These are phyloP conservation scores for Phalangium opilio DNA, from an alignment of 2,888 invertebrate species.

Conservation along the genomic window DNA sequence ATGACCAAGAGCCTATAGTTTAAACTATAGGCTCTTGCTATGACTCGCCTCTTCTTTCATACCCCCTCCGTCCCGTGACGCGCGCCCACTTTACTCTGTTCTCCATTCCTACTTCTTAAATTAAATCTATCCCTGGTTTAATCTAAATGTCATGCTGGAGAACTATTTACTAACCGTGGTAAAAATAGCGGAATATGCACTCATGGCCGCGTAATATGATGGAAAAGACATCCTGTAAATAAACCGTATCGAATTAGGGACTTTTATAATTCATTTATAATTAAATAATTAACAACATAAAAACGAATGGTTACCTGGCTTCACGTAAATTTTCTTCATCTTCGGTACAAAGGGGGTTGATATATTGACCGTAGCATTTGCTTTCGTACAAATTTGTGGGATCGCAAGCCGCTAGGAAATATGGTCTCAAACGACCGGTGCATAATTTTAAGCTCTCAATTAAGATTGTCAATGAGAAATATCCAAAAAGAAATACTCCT, in stretches of 20 bases:
- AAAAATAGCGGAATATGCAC: slow-evolving; percentile 9
- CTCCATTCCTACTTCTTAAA: too few relatives aligned
- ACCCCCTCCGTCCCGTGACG: too few relatives aligned
- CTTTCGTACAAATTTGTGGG: background rate
- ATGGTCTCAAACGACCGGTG: slow-evolving; percentile 9
- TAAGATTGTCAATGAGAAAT: slow-evolving; percentile 7
- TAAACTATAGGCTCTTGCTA: too few relatives aligned
- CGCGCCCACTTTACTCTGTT: too few relatives aligned
- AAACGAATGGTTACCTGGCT: background rate
- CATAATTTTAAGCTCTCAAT: slow-evolving; percentile 7
- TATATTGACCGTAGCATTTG: background rate
- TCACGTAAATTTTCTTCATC: background rate
- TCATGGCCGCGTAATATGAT: slow-evolving; percentile 6
- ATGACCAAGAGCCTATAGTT: too few relatives aligned
- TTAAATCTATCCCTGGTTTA: too few relatives aligned
- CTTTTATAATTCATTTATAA: too few relatives aligned
- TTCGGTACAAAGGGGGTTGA: background rate
- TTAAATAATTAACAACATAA: too few relatives aligned
- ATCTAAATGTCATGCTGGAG: too few relatives aligned
- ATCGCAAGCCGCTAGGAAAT: slow-evolving; percentile 7
- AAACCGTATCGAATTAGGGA: too few relatives aligned
- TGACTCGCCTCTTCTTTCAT: too few relatives aligned
- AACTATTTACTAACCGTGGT: slow-evolving; percentile 6
- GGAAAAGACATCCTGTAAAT: slow-evolving; percentile 12
- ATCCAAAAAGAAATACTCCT: slow-evolving; percentile 10